Base-by-base conservation (phyloP, 2,113 vertebrate genomes). In the Tupaia chinensis region DNA sequence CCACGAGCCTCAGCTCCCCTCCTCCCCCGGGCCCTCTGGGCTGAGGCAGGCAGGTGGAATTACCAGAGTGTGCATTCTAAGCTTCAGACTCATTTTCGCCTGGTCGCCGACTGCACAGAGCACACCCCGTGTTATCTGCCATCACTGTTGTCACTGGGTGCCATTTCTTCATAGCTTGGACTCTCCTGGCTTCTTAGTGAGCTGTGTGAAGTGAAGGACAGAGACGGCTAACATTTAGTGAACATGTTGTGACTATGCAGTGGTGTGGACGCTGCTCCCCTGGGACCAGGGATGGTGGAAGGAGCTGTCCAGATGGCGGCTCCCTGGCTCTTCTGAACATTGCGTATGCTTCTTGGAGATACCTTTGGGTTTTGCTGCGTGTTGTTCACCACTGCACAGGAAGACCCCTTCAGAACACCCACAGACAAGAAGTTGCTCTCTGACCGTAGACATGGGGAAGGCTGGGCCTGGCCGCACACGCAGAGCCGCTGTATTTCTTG, bases 261-360 rank as follows among this genome's bases (percentile, higher is more conserved):
- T 5, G 8, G 32, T 56, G 53, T 58, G 66, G 77, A 56, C 0
- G 6, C 80, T 25, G 8, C 65, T 70, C 65, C 85, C 69, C 7
- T 0, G 3, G 84, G 77, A 84, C 9, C 56, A 23, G 34, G 10
- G 54, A 27, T 58, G 6, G 44, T 4, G 1, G 73, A 80, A 87
- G 95, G 29, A 11, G 1, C 90, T 53, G 32, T 78, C 89, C 79
- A 93, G 82, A 89, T 53, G 54, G 56, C 88, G 61, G 74, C 84
- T 87, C 89, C 61, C 4, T 13, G 77, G 27, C 82, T 58, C 80
- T 91, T 82, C 77, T 79, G 76, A 86, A 81, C 87, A 44, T 5
- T 44, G 44, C 5, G 44, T 44, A 27, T n/a, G 10, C 54, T 19
- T 81, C 91, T 32, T 20, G 34, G 34, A 0, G 6, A 44, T 65